Conservation (phyloP, 2,797 vertebrate genomes). For the Triplophysa bombifrons region DNA sequence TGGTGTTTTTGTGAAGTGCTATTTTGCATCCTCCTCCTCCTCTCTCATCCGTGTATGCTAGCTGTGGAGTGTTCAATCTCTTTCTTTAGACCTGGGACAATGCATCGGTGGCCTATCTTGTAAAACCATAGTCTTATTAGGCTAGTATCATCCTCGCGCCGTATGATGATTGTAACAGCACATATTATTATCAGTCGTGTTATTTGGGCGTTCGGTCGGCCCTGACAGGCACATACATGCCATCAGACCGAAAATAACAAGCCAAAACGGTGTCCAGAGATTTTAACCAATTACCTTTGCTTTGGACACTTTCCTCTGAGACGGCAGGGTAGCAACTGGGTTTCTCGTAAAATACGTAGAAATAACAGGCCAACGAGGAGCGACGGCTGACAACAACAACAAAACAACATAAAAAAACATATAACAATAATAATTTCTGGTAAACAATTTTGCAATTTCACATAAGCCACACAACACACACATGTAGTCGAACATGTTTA, state of each 20-base stretch:
- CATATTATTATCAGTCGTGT: neutral
- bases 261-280: constrained; percentile 17
- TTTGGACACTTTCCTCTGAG: constrained; percentile 40
- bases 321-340: constrained; percentile 34
- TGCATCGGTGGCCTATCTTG: constrained; percentile 51
- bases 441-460: constrained; percentile 44
- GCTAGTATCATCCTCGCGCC: neutral
- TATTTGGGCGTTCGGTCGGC: constrained; percentile 61
- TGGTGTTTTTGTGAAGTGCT: constrained; percentile 60
- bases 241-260: constrained; percentile 63
- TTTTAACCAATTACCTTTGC: constrained; percentile 38
- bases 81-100: constrained; percentile 59
- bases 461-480: constrained; percentile 34
- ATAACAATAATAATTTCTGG: constrained; percentile 6
- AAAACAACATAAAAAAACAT: constrained; percentile 8
- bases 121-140: constrained; percentile 11
- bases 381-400: neutral
- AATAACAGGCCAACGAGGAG: constrained; percentile 24
- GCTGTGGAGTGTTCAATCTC: constrained; percentile 68
- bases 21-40: constrained; percentile 61
- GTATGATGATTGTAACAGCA: constrained; percentile 24
- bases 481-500: constrained; percentile 88
- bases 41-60: constrained; percentile 63
- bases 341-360: constrained; percentile 28
- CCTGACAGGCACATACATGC: constrained; percentile 74